These are phyloP conservation scores for Zaprionus bogoriensis DNA, from an alignment of 2,888 invertebrate species.

Conservation along the genomic window DNA sequence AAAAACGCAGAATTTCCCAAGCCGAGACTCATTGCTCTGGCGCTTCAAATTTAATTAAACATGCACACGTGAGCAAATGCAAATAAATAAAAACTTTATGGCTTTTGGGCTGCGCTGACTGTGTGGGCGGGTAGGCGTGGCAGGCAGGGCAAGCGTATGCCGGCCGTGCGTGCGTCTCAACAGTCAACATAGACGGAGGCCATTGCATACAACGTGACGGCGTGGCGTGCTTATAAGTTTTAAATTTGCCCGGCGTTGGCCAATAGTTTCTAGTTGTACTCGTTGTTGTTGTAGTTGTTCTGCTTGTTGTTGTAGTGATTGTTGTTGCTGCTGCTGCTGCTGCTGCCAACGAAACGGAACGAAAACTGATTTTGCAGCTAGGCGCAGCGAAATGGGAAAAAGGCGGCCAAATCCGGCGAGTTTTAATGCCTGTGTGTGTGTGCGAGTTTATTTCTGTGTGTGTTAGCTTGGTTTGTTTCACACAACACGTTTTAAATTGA, in stretches of 20 bases:
- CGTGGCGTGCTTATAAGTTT: conserved; percentile 73
- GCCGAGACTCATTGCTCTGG: conserved; percentile 56
- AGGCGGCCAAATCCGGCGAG: conserved; percentile 26
- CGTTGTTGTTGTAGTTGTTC: background rate
- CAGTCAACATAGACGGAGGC: conserved; percentile 45
- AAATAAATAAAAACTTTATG: conserved; percentile 80
- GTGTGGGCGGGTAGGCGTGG: background rate
- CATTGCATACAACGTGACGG: conserved; percentile 35
- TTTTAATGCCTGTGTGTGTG: conserved; percentile 10
- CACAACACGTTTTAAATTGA: conserved; percentile 71
- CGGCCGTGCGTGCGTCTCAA: conserved; percentile 69
- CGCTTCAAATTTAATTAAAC: conserved; percentile 80
- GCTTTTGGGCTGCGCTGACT: conserved; percentile 52
- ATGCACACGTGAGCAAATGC: conserved; percentile 79
- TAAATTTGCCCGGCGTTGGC: conserved; percentile 60
- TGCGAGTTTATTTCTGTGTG: conserved; percentile 2
- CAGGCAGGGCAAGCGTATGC: conserved; percentile 1
- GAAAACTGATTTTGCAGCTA: conserved; percentile 49
- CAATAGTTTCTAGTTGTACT: conserved; percentile 35
- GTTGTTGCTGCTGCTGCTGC: too few species aligned
- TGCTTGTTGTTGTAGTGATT: conserved; percentile 16
- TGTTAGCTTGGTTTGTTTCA: conserved; percentile 43
- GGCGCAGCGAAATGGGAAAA: conserved; percentile 42
- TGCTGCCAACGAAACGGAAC: conserved; percentile 18
- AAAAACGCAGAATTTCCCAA: conserved; percentile 40